phyloP scores from a whole-genome alignment of 2,113 vertebrate genomes.

The Siphamia tubifer region DNA sequence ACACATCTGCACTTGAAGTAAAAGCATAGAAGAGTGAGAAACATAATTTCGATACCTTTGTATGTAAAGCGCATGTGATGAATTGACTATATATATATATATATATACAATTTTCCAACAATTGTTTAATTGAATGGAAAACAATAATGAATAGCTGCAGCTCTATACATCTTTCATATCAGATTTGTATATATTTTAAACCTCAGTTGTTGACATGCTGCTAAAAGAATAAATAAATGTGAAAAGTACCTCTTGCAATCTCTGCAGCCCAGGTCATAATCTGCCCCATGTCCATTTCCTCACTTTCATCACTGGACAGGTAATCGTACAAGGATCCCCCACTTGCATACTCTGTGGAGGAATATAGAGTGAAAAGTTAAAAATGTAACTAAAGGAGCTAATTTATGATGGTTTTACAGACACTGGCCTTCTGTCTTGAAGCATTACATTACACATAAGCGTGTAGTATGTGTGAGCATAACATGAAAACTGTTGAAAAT shows the following conservation, averaged over 20 bases:
- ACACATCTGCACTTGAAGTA: too few relatives aligned
- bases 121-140: too few relatives aligned
- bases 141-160: too few relatives aligned
- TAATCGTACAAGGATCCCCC: constrained; percentile 95
- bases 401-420: background rate
- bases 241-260: constrained; percentile 91
- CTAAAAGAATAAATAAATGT: background rate
- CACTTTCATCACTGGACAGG: constrained; percentile 93
- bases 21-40: too few relatives aligned
- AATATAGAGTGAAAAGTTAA: background rate
- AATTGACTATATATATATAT: too few relatives aligned
- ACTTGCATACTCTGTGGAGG: constrained; percentile 89
- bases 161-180: too few relatives aligned
- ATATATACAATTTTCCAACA: too few relatives aligned
- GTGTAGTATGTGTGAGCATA: background rate
- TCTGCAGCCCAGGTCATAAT: constrained; percentile 98
- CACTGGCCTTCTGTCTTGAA: background rate
- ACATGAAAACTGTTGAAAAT: constrained; percentile 6
- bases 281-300: constrained; percentile 96
- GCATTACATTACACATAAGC: background rate
- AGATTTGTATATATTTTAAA: too few relatives aligned
- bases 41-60: too few relatives aligned
- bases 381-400: background rate
- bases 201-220: too few relatives aligned
- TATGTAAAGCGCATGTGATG: too few relatives aligned